Conservation (phyloP, 35 echinoderm and acorn worm genomes). For the Heliocidaris erythrogramma region DNA sequence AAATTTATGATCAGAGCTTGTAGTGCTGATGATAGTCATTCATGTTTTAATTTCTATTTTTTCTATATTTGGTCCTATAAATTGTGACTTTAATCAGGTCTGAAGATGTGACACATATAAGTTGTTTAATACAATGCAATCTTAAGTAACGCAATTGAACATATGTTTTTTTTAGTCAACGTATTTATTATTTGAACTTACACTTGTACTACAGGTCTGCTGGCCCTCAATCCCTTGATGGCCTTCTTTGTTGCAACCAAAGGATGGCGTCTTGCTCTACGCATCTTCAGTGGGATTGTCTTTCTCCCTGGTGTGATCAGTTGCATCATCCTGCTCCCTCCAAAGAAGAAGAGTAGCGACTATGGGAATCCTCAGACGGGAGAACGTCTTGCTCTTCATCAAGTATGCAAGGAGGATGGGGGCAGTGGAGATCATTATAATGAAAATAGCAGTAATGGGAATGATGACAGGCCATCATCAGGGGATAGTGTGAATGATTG, state of each 20-base stretch:
- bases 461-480: not conserved
- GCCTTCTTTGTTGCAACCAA: not conserved
- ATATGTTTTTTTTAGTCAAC: not conserved
- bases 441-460: not conserved
- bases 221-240: conserved; percentile 40
- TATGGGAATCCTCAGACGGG: not conserved
- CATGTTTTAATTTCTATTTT: no score
- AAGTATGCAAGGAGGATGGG: not conserved
- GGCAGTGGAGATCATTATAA: not conserved
- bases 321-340: conserved; percentile 33
- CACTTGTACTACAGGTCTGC: not conserved
- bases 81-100: not conserved
- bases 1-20: no score
- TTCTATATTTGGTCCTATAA: not conserved
- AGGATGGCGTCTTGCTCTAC: conserved; percentile 32
- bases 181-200: not conserved
- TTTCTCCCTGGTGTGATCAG: conserved; percentile 28
- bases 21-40: no score
- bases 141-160: not conserved
- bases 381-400: conserved; percentile 26
- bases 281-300: conserved; percentile 43
- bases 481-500: not conserved
- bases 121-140: not conserved
- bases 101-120: no score
- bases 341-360: not conserved